Evolutionary conservation across 2,888 invertebrate species (phyloP).

Genomic region (Caenorhabditis imperialis): DNA sequence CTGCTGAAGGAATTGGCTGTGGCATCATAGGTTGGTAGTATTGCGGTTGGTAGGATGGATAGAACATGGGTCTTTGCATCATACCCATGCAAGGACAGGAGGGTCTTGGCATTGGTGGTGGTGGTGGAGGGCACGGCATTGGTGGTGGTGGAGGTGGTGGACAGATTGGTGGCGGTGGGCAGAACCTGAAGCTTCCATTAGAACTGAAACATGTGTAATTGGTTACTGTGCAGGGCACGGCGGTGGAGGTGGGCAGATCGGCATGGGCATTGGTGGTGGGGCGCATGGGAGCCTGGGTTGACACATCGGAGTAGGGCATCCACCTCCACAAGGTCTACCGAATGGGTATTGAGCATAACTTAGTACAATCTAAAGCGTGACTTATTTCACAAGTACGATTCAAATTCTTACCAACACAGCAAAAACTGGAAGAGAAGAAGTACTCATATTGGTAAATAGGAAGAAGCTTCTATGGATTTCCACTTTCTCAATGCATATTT

Average conservation of each 20-base stretch:
- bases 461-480: conserved; percentile 19
- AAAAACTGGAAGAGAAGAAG: conserved; percentile 16
- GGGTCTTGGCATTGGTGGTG: conserved; percentile 59
- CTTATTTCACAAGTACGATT: neutral
- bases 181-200: conserved; percentile 48
- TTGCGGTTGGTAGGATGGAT: conserved; percentile 41
- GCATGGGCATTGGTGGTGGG: conserved; percentile 58
- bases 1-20: conserved; percentile 40
- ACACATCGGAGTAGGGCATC: conserved; percentile 47
- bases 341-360: conserved; percentile 42
- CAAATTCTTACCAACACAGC: conserved; percentile 25
- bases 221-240: conserved; percentile 67
- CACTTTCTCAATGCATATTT: conserved; percentile 40
- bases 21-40: conserved; percentile 44
- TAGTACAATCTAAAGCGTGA: neutral
- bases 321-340: conserved; percentile 37
- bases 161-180: conserved; percentile 67
- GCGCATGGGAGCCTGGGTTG: conserved; percentile 52
- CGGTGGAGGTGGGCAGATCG: conserved; percentile 68
- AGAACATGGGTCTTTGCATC: conserved; percentile 36
- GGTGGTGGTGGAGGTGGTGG: conserved; percentile 69
- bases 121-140: conserved; percentile 57
- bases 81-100: conserved; percentile 55
- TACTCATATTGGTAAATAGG: conserved; percentile 38
- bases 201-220: neutral